These are phyloP conservation scores for Alcedo quadribrachys DNA, from an alignment of 2,797 vertebrate genomes.

Conservation along the genomic window DNA sequence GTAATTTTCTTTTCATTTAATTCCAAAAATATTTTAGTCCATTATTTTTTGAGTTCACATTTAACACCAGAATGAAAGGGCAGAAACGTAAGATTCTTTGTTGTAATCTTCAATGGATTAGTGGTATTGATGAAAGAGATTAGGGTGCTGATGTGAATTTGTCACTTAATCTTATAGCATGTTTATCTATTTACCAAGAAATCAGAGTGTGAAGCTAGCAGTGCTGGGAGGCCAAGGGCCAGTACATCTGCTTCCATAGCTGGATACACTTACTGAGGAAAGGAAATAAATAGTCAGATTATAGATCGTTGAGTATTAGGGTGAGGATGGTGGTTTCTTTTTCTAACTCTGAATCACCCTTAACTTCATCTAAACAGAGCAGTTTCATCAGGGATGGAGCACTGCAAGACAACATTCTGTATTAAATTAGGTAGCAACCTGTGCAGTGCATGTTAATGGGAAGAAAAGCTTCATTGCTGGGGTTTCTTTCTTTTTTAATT, in stretches of 20 bases:
- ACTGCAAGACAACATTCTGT: slow-evolving; percentile 21
- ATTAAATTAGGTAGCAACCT: slow-evolving; percentile 48
- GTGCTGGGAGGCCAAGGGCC: slow-evolving; percentile 4
- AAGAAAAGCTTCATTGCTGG: slow-evolving; percentile 40
- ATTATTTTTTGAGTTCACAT: background rate
- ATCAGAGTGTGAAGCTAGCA: slow-evolving; percentile 27
- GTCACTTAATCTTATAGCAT: slow-evolving; percentile 63
- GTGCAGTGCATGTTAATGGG: slow-evolving; percentile 51
- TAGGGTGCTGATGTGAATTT: slow-evolving; percentile 59
- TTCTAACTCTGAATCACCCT: slow-evolving; percentile 29
- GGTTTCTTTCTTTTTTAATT: slow-evolving; percentile 72
- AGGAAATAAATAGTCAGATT: slow-evolving; percentile 6
- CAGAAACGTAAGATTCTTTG: slow-evolving; percentile 37
- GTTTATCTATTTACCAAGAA: slow-evolving; percentile 71
- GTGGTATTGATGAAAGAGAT: slow-evolving; percentile 57
- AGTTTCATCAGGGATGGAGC: slow-evolving; percentile 23
- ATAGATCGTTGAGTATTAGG: background rate
- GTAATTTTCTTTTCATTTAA: background rate
- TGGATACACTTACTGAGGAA: background rate
- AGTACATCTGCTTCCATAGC: background rate
- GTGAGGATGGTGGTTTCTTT: background rate
- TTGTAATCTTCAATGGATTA: slow-evolving; percentile 67
- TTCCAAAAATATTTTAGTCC: slow-evolving; percentile 21
- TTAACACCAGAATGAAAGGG: slow-evolving; percentile 27
- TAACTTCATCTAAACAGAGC: slow-evolving; percentile 6